phyloP scores from a whole-genome alignment of 2,797 vertebrate species.

The Acridotheres tristis region DNA sequence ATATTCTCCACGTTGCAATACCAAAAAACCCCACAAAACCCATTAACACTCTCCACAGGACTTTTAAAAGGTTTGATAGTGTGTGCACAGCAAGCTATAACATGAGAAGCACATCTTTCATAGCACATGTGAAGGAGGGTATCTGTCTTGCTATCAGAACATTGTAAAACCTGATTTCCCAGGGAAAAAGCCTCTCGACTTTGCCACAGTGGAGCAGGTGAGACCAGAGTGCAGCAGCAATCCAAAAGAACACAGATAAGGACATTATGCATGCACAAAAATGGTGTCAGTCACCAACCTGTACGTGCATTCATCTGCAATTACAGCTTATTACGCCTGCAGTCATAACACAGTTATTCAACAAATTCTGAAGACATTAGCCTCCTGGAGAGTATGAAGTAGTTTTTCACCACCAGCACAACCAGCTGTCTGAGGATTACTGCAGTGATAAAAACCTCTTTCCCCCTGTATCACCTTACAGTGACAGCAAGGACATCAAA shows the following conservation, averaged over 20 bases:
- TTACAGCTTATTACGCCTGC: conserved; percentile 12
- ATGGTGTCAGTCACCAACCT: not conserved
- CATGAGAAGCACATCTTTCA: not conserved
- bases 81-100: not conserved
- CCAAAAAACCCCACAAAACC: not conserved
- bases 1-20: not conserved
- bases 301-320: conserved; percentile 28
- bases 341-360: conserved; percentile 53
- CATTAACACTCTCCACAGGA: not conserved
- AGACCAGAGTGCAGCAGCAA: not conserved
- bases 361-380: conserved; percentile 30
- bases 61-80: not conserved
- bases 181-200: not conserved
- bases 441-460: not conserved
- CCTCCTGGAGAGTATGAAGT: conserved; percentile 38
- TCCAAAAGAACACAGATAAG: not conserved
- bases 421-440: conserved; percentile 1
- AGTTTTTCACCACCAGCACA: conserved; percentile 6
- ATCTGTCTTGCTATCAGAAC: not conserved
- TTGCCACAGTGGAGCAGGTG: not conserved
- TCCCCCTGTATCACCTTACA: not conserved
- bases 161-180: not conserved
- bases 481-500: not conserved
- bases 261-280: not conserved
- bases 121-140: fast-evolving